Conservation (phyloP, 2,113 vertebrate genomes). For the Chauna torquata region DNA sequence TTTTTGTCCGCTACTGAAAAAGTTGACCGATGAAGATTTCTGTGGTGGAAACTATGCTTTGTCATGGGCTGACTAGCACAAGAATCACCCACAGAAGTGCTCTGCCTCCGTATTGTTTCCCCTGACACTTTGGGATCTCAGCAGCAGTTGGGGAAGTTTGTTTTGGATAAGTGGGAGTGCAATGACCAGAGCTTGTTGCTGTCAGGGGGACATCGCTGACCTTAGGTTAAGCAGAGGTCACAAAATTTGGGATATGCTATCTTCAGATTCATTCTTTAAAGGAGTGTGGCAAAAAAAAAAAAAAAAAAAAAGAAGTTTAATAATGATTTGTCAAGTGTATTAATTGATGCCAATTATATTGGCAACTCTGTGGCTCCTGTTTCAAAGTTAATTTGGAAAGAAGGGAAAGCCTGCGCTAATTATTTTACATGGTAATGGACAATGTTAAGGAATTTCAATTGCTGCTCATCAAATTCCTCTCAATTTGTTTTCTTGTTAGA, state of each 20-base stretch:
- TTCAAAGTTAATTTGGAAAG: slow-evolving; percentile 66
- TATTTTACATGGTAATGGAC: slow-evolving; percentile 48
- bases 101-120: neutral
- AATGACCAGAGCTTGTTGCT: slow-evolving; percentile 58
- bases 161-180: slow-evolving; percentile 67
- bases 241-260: slow-evolving; percentile 26
- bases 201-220: slow-evolving; percentile 50
- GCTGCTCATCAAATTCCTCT: slow-evolving; percentile 22
- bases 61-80: neutral
- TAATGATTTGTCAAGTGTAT: slow-evolving; percentile 62
- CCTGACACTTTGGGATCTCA: neutral
- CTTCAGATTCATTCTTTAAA: slow-evolving; percentile 9
- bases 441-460: slow-evolving; percentile 47
- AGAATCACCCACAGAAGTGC: neutral
- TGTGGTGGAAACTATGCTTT: neutral
- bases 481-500: slow-evolving; percentile 52
- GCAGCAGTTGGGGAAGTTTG: neutral
- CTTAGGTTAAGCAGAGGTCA: slow-evolving; percentile 59
- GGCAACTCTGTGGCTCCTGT: slow-evolving; percentile 36
- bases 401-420: slow-evolving; percentile 52
- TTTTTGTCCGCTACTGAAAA: neutral
- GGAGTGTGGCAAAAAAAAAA: slow-evolving; percentile 52
- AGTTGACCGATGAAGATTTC: neutral
- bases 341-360: slow-evolving; percentile 60
- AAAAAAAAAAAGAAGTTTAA: slow-evolving; percentile 50